Conservation (phyloP, 1,140 invertebrate genomes). For the Augochlora pura region DNA sequence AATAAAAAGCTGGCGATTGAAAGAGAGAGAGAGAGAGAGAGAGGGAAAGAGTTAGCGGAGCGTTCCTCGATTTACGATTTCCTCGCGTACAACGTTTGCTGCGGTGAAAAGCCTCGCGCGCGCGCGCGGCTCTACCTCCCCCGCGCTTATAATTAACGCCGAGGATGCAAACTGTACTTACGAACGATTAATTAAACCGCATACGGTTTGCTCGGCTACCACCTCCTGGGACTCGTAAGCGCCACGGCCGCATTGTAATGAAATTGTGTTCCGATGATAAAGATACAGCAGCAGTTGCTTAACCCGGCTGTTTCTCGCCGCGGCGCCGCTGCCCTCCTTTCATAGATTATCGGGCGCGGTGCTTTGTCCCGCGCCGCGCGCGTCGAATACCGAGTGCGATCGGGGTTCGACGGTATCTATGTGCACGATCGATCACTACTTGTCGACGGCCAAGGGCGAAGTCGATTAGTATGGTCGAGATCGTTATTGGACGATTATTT, state of each 20-base stretch:
- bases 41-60: no score
- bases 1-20: not conserved
- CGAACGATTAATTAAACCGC: slow-evolving; percentile 57
- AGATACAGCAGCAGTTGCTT: slow-evolving; percentile 53
- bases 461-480: no score
- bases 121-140: not conserved
- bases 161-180: slow-evolving; percentile 42
- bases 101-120: not conserved
- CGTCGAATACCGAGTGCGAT: slow-evolving; percentile 14
- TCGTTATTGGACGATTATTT: no score
- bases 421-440: slow-evolving; percentile 9
- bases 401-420: no score
- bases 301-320: slow-evolving; percentile 30
- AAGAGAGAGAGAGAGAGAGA: no score
- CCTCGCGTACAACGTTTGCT: no score
- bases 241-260: slow-evolving; percentile 48
- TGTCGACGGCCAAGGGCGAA: no score
- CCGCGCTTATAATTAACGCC: slow-evolving; percentile 40
- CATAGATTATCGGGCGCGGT: slow-evolving; percentile 36
- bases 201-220: slow-evolving; percentile 17
- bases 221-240: slow-evolving; percentile 48
- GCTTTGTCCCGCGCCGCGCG: not conserved
- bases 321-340: slow-evolving; percentile 18
- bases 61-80: slow-evolving; percentile 20
- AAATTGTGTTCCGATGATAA: slow-evolving; percentile 57